Conservation (phyloP, 2,888 invertebrate species). For the Rhingia rostrata region DNA sequence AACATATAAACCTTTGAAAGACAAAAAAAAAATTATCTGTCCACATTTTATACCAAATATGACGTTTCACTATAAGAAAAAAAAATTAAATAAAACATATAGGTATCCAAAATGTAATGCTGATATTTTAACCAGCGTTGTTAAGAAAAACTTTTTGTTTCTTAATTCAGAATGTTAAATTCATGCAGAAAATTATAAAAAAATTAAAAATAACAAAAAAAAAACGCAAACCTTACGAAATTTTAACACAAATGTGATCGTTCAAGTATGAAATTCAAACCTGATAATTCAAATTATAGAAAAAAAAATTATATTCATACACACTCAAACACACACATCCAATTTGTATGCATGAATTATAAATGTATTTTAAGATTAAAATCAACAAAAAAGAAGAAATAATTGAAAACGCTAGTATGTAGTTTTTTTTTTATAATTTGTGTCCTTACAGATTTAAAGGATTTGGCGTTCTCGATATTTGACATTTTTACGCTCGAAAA, state of each 20-base stretch:
- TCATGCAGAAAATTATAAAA: too few species aligned
- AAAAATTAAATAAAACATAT: slow-evolving; percentile 44
- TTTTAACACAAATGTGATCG: slow-evolving; percentile 45
- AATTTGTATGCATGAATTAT: slow-evolving; percentile 66
- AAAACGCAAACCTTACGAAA: slow-evolving; percentile 36
- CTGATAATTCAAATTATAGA: slow-evolving; percentile 40
- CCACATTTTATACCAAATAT: slow-evolving; percentile 60
- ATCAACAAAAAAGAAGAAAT: slow-evolving; percentile 31
- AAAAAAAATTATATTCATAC: slow-evolving; percentile 14
- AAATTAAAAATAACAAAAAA: slow-evolving; percentile 6
- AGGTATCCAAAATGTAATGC: slow-evolving; percentile 39
- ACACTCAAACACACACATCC: slow-evolving; percentile 48
- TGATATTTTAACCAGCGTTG: slow-evolving; percentile 51
- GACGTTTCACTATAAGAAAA: slow-evolving; percentile 1
- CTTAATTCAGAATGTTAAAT: slow-evolving; percentile 21
- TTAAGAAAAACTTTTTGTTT: slow-evolving; percentile 24
- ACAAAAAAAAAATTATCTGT: slow-evolving; percentile 34
- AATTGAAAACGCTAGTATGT: slow-evolving; percentile 47
- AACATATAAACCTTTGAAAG: neutral
- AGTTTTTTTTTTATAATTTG: slow-evolving; percentile 19
- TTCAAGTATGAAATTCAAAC: slow-evolving; percentile 32
- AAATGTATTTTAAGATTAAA: slow-evolving; percentile 62
- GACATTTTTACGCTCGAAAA: too few species aligned
- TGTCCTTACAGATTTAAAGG: too few species aligned
- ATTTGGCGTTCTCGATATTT: too few species aligned